These are phyloP conservation scores for Desoria tigrina DNA, from an alignment of 2,888 invertebrate genomes.

Conservation along the genomic window DNA sequence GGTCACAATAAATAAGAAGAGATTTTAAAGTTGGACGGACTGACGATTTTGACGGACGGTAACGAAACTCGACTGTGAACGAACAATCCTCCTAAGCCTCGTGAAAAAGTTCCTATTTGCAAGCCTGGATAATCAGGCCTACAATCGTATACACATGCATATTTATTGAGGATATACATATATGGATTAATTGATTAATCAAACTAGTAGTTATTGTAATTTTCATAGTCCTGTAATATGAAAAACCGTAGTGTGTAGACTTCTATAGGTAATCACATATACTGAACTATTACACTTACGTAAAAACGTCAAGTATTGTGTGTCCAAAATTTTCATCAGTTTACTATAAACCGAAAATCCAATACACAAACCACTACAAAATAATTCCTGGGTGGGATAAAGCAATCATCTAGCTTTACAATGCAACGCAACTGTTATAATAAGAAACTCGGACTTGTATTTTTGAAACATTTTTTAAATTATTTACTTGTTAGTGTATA, in stretches of 20 bases:
- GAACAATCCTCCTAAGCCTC: constrained; percentile 51
- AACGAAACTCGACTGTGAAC: constrained; percentile 26
- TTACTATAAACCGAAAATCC: constrained; percentile 23
- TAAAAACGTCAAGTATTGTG: constrained; percentile 48
- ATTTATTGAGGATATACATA: constrained; percentile 49
- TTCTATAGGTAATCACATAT: constrained; percentile 28
- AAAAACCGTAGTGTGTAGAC: constrained; percentile 21
- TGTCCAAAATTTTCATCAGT: constrained; percentile 47
- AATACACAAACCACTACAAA: constrained; percentile 20
- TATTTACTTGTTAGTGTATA: no score
- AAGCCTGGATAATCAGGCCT: constrained; percentile 50
- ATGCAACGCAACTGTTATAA: constrained; percentile 13
- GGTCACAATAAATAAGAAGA: no score
- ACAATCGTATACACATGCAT: constrained; percentile 53
- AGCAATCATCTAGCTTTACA: constrained; percentile 25
- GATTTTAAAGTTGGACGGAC: constrained; percentile 9
- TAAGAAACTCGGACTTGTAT: no score
- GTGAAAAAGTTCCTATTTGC: constrained; percentile 52
- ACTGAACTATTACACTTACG: constrained; percentile 40
- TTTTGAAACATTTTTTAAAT: no score
- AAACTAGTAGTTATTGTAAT: constrained; percentile 49
- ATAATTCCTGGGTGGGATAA: constrained; percentile 15
- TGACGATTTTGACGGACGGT: constrained; percentile 16
- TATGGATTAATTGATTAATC: constrained; percentile 39
- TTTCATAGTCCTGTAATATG: constrained; percentile 51